phyloP scores from a whole-genome alignment of 2,888 invertebrate species.

The Neoscelio sp. region DNA sequence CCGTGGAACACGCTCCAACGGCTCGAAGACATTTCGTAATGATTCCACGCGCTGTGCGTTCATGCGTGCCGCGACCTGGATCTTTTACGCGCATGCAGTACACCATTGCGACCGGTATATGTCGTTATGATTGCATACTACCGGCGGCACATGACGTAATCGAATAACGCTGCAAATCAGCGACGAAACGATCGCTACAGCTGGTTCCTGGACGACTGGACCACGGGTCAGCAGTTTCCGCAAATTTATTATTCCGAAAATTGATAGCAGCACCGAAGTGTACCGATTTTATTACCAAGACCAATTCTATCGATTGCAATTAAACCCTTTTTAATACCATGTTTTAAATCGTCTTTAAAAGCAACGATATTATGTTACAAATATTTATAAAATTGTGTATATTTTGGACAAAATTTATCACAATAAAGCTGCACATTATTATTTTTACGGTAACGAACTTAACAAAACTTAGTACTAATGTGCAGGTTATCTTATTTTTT shows the following conservation, averaged over 20 bases:
- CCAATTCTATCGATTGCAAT: conserved; percentile 1
- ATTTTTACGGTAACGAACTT: no score
- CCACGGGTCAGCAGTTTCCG: conserved; percentile 46
- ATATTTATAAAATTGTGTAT: no score
- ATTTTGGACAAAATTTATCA: no score
- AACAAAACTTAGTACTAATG: no score
- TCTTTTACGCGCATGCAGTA: conserved; percentile 75
- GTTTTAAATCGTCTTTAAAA: no score
- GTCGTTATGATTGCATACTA: conserved; percentile 59
- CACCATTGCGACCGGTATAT: conserved; percentile 52
- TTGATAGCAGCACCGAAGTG: conserved; percentile 28
- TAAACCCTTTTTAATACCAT: no score
- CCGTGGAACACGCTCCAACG: conserved; percentile 66
- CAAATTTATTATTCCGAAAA: conserved; percentile 59
- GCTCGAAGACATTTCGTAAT: conserved; percentile 79
- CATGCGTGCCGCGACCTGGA: conserved; percentile 81
- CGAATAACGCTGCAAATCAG: conserved; percentile 56
- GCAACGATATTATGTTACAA: no score
- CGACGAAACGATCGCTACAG: conserved; percentile 59
- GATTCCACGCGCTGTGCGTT: conserved; percentile 79
- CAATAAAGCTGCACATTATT: no score
- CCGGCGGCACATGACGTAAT: conserved; percentile 61
- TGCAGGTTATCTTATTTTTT: no score
- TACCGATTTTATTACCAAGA: conserved; percentile 24
- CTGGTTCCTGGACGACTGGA: conserved; percentile 46